Conservation (phyloP, 2,888 invertebrate genomes). For the Thera britannica region DNA sequence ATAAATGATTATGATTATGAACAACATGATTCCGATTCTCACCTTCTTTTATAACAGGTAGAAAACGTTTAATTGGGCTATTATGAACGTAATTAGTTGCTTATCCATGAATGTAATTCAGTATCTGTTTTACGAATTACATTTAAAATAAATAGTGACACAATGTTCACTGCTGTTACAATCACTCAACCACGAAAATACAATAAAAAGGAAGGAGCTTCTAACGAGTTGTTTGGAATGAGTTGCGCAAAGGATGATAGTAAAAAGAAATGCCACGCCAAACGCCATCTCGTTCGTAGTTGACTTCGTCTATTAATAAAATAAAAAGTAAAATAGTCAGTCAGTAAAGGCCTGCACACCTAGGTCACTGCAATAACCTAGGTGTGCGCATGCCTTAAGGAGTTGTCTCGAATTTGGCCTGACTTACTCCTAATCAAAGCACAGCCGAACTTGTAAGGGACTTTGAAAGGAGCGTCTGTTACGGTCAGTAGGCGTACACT, state of each 20-base stretch:
- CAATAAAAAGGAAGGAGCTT: conserved; percentile 4
- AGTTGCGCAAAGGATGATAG: background rate
- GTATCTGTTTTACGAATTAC: background rate
- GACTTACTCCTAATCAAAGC: too few relatives aligned
- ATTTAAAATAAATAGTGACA: background rate
- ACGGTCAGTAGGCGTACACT: too few relatives aligned
- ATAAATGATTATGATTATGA: background rate
- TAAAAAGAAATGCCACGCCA: conserved; percentile 7
- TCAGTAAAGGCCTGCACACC: too few relatives aligned
- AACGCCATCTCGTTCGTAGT: background rate
- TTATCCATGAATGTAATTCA: conserved; percentile 4
- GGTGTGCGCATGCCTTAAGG: too few relatives aligned
- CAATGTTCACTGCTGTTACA: conserved; percentile 4
- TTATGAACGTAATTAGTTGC: background rate
- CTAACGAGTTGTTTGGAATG: conserved; percentile 6
- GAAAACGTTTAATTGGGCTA: background rate
- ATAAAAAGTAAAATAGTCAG: too few relatives aligned
- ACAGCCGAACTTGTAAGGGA: too few relatives aligned
- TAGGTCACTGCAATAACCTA: too few relatives aligned
- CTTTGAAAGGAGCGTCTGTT: too few relatives aligned
- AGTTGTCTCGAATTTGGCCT: too few relatives aligned
- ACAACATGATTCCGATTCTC: background rate
- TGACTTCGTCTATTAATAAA: too few relatives aligned
- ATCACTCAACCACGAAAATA: conserved; percentile 9
- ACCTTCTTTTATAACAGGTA: background rate